Base-by-base conservation (phyloP, 2,888 invertebrate genomes). In the Xestoiulus laeticollis region DNA sequence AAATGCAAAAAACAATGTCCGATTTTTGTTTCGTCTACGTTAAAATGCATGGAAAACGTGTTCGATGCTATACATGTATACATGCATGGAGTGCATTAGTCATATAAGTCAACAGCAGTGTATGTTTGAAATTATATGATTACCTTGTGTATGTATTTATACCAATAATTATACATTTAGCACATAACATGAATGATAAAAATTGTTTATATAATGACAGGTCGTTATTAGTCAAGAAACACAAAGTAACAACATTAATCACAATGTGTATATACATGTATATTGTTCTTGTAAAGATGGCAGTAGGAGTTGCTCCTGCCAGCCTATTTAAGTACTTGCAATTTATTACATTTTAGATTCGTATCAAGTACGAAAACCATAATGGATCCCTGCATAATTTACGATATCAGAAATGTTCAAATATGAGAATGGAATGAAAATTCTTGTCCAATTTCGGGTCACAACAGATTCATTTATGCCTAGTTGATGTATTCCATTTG, bases 381-480 rank as follows among this genome's bases (percentile, higher is more conserved):
- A 68, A 19, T 26, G 68, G 26, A 68, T 26, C 8, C 68, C 22
- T 68, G 68, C 26, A 10, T 26, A 30, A 30, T 78, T 78, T 78
- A 78, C 78, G 78, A 78, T 22, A 4, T 10, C 26, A 26, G n/a
- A 19, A 53, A 19, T 19, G 53, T 53, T 16, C 16, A 19, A 53
- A 19, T 19, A 19, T 59, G 22, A 78, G 30, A 78, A 30, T 30
- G 30, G 0, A 30, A 78, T 78, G 30, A 78, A 78, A 78, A 78
- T 78, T 78, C 78, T 14, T 78, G 78, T 78, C 30, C 26, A 78
- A 78, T 78, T 78, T 78, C 78, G 30, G 48, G 14, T 78, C 30
- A 26, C 22, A 78, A 78, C 78, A 78, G 59, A 59, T 59, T 59
- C n/a, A 19, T 22, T n/a, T 6, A 22, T 22, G 4, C 10, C 22